Base-by-base conservation (phyloP, 2,888 invertebrate genomes). In the Exocentrus adspersus region DNA sequence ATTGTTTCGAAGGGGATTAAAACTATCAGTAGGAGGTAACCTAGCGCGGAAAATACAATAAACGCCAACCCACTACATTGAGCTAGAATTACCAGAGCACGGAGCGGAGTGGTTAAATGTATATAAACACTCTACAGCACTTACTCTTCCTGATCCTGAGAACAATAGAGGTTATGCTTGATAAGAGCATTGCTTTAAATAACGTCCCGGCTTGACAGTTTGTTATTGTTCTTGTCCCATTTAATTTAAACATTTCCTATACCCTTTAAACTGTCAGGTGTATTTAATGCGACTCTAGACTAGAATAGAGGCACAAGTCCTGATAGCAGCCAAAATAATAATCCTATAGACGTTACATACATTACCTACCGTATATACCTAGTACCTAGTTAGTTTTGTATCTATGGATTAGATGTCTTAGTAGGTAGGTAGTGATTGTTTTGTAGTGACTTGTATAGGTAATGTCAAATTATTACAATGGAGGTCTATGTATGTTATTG, bases 241-340 rank as follows among this genome's bases (percentile, higher is more conserved):
- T 54, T 54, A 54, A 54, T 54, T 42, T 54, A 24, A 54, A 43
- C 54, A 54, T 54, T 54, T 54, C 43, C 54, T 54, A n/a, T n/a
- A 43, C 43, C 54, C 42, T 54, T 54, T 54, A 43, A 48, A 48
- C 48, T 48, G 48, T 48, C 48, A 48, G 48, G 48, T 48, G 48
- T 48, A 17, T 48, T 30, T 48, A 48, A 48, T 48, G 48, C 28
- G 24, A 16, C 28, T 17, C 10, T 48, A 28, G 48, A 14, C 5
- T 10, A 28, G 48, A 28, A n/a, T n/a, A n/a, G n/a, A n/a, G n/a
- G n/a, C n/a, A n/a, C n/a, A n/a, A n/a, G 14, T 20, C 48, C 24
- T 28, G 37, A 37, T 37, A 37, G 14, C 12, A 12, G n/a, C 37
- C 14, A 7, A 37, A 37, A 14, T 37, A 37, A 37, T 37, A 37